Percentiles rank a stretch among this genome's conserved stretches.
Conservation (phyloP, 2,113 vertebrate genomes). For the Prionailurus bengalensis region DNA sequence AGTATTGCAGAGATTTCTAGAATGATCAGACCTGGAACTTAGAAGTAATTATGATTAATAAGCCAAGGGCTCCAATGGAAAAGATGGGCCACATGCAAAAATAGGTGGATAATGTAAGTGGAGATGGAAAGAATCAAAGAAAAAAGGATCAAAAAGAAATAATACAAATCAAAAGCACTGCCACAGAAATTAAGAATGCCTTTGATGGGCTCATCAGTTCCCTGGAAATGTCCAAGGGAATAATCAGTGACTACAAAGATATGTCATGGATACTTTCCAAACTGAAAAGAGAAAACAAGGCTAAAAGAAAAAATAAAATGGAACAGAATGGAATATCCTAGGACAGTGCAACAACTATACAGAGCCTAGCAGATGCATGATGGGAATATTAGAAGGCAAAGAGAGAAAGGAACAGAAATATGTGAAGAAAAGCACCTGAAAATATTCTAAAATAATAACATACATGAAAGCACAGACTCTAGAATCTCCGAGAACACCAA, state of each 20-base stretch:
- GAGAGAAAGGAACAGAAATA: not conserved
- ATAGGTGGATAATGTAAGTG: not conserved
- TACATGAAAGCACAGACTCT: not conserved
- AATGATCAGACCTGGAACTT: not conserved
- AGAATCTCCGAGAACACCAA: not conserved
- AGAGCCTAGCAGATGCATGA: not conserved
- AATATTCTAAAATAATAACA: not conserved
- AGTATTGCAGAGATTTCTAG: not conserved
- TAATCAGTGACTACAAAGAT: not conserved
- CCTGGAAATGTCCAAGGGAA: not conserved
- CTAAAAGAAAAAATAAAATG: not conserved
- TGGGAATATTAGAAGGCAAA: not conserved
- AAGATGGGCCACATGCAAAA: not conserved
- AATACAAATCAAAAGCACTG: not conserved
- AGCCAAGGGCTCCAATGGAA: not conserved
- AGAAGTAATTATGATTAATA: not conserved
- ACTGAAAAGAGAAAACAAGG: not conserved
- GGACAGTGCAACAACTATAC: not conserved
- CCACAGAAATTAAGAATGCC: not conserved
- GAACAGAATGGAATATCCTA: not conserved
- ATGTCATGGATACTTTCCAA: not conserved
- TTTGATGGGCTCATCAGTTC: not conserved
- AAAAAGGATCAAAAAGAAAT: not conserved
- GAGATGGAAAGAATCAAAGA: not conserved
- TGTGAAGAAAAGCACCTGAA: not conserved